Evolutionary conservation across 2,113 vertebrate genomes (phyloP), one percentile per base, ranked within the genome.

Genomic region (Penelope pileata): DNA sequence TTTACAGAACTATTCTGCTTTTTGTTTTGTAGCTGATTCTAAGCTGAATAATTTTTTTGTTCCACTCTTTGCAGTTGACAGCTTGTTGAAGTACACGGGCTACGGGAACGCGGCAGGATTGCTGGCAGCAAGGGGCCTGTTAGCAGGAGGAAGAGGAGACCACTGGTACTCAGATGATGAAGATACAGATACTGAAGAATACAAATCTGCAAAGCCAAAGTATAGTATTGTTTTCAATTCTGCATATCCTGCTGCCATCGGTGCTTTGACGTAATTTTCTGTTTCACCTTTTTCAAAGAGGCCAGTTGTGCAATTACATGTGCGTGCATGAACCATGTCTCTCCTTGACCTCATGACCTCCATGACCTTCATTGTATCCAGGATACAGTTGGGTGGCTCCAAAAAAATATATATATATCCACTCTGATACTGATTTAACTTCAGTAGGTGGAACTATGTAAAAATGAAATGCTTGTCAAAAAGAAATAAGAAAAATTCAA

Each of bases 141-240:
- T 99, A 66, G 98, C 98, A 48, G 99, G 99, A 96, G 99, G 99
- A 85, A 98, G 99, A 97, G 99, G 99, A 93, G 99, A 99, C 83
- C 99, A 98, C 9, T 98, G 99, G 98, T 99, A 99, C 97, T 99
- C 99, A 1, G 99, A 99, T 62, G 99, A 99, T 80, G 99, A 99
- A 97, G 98, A 99, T 96, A 99, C 99, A 1, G 99, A 99, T 96
- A 99, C 99, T 27, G 99, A 99, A 93, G 99, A 99, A 95, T 99
- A 99, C 97, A 99, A 99, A 97, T 98, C 98, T 91, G 99, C 98
- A 88, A 99, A 99, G 97, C 99, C 99, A 85, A 98, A 98, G 98
- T 98, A 98, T 45, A 89, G 94, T 98, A 97, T 90, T 93, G 58
- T 21, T 54, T 96, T 68, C 82, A 88, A 6, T 92, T 79, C 42